Base-by-base conservation (phyloP, 2,113 vertebrate genomes). In the Canis aureus region DNA sequence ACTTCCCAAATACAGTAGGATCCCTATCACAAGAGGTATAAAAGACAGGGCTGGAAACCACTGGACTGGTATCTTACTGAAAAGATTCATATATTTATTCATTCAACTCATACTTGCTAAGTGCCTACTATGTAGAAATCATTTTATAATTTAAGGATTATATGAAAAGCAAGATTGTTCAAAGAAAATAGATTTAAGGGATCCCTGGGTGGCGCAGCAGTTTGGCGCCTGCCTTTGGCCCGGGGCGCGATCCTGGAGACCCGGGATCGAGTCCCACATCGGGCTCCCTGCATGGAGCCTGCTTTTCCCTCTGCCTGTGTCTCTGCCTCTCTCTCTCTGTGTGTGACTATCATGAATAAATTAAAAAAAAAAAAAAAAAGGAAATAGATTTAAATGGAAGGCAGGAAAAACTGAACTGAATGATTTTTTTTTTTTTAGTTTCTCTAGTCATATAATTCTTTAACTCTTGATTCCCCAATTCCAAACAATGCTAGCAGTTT, bases 401-500 rank as follows among this genome's bases (percentile, higher is more conserved):
- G 23, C 49, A 84, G 35, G 43, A 43, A 69, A 81, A 91, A 69
- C 9, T 66, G 51, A 91, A 69, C 6, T 60, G 22, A 86, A 66
- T 82, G 5, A 66, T 43, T 62, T 69, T 19, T n/a, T 32, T 78
- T 85, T 92, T 79, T 73, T 91, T 43, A 53, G n/a, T 60, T 83
- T 91, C 51, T 89, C 57, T 73, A 95, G 20, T 38, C 62, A 73
- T 35, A 27, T 85, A 94, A 71, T 95, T 92, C 62, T 83, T 7
- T 79, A 57, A 88, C n/a, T 76, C 32, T 82, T 43, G 81, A 95
- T 73, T 95, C 96, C 60, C 23, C 78, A 83, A 81, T 64, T 78
- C 35, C 32, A 92, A 89, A 94, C 55, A 89, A 78, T 64, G 43
- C 22, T 62, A 94, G 13, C 0, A 91, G 74, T 98, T 97, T 69